phyloP scores from a whole-genome alignment of 2,888 invertebrate genomes.

The Quadroppia sp. region DNA sequence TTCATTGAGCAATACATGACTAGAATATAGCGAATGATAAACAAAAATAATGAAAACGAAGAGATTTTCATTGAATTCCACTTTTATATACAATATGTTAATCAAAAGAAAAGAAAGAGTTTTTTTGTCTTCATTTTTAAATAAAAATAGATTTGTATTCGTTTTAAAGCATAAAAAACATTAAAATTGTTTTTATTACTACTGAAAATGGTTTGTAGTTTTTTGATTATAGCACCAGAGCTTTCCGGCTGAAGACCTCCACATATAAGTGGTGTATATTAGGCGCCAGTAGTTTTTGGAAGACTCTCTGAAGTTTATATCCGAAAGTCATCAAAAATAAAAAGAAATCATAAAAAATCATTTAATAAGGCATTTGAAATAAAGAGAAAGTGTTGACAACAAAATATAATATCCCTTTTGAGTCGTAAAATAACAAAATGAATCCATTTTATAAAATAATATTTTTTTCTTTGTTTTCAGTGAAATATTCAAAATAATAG shows the following conservation, averaged over 20 bases:
- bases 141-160: no score
- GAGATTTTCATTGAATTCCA: no score
- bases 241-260: not conserved
- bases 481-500: no score
- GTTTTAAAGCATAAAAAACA: no score
- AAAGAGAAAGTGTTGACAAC: not conserved
- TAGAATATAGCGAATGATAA: no score
- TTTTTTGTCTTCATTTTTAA: no score
- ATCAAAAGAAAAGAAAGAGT: no score
- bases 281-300: constrained; percentile 10
- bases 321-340: constrained; percentile 24
- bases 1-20: no score
- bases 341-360: constrained; percentile 14
- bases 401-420: constrained; percentile 1
- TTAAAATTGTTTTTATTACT: not conserved
- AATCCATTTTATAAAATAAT: not conserved
- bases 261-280: not conserved
- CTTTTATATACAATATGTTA: no score
- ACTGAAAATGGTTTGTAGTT: not conserved
- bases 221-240: constrained; percentile 5
- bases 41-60: no score
- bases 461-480: not conserved
- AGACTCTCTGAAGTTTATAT: not conserved
- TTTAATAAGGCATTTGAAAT: not conserved
- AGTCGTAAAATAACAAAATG: not conserved